Evolutionary conservation across 2,113 vertebrate species (phyloP).

Genomic region (Myrmecobius fasciatus): DNA sequence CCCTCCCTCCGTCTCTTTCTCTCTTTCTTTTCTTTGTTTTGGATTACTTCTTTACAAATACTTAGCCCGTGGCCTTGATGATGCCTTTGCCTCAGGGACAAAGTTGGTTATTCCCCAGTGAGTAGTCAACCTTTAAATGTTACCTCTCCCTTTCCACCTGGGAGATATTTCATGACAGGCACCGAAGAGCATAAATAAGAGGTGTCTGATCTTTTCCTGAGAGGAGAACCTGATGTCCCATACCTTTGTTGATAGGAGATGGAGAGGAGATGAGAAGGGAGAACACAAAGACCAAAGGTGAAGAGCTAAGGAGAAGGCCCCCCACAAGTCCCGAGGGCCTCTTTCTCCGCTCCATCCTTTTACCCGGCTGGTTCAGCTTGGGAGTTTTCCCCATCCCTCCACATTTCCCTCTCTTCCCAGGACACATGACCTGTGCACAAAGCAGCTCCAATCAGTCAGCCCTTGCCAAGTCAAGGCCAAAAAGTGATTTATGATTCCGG

Average conservation of each 20-base stretch:
- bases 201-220: neutral
- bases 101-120: neutral
- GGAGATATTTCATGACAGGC: neutral
- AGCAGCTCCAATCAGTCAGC: slow-evolving; percentile 24
- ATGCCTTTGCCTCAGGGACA: neutral
- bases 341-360: neutral
- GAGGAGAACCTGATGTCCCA: neutral
- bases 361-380: neutral
- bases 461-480: neutral
- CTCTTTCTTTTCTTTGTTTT: too few species aligned
- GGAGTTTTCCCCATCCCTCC: neutral
- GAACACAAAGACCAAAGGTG: neutral
- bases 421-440: neutral
- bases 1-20: too few species aligned
- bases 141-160: neutral
- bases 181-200: neutral
- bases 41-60: neutral
- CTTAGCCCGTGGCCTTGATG: neutral
- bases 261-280: neutral
- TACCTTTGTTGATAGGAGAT: neutral
- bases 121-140: neutral
- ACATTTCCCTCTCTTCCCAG: neutral
- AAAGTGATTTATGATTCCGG: neutral
- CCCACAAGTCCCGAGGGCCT: neutral
- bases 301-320: neutral